A percentile compares a stretch with the other conserved stretches of the same genome.
Evolutionary conservation across 2,888 invertebrate species (phyloP).

Genomic region (Salticus scenicus): DNA sequence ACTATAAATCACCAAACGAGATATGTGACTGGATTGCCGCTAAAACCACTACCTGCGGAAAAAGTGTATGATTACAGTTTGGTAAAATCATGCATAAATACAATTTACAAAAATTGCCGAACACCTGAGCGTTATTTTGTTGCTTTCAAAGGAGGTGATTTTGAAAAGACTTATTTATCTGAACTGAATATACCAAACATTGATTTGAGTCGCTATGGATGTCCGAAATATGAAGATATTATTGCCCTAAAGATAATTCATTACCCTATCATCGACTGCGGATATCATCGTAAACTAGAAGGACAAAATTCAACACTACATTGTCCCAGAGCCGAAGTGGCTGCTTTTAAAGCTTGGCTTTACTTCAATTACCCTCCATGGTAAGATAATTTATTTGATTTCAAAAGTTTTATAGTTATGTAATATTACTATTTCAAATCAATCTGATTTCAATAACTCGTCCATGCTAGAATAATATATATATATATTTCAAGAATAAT

Average conservation of each 20-base stretch:
- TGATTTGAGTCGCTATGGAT: constrained; percentile 20
- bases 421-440: no score
- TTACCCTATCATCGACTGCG: neutral
- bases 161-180: neutral
- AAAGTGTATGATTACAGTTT: neutral
- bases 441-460: no score
- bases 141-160: constrained; percentile 26
- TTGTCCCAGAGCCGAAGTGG: constrained; percentile 30
- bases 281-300: neutral
- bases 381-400: no score
- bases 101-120: neutral
- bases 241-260: neutral
- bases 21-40: constrained; percentile 1
- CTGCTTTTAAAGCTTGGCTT: constrained; percentile 36
- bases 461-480: no score
- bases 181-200: neutral
- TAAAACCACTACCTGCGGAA: neutral
- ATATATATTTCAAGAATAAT: no score
- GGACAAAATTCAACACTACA: neutral
- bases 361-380: neutral
- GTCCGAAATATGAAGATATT: constrained; percentile 5
- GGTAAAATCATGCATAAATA: neutral
- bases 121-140: neutral
- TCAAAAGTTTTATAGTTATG: no score
- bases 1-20: constrained; percentile 4